A percentile compares a stretch with the other conserved stretches of the same genome.
Conservation (phyloP, 2,797 vertebrate genomes). For the Menidia menidia region DNA sequence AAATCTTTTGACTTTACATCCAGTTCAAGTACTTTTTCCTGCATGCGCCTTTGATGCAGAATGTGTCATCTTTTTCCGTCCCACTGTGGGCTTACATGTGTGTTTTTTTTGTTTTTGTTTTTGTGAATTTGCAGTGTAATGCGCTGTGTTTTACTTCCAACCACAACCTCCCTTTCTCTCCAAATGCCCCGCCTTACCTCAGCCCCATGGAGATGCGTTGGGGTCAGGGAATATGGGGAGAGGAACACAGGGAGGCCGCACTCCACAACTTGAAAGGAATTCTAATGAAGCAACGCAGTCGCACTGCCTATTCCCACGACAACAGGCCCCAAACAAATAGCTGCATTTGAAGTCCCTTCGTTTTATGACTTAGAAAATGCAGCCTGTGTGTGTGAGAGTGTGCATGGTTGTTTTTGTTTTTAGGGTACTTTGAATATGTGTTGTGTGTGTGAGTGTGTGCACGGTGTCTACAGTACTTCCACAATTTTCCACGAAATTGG, state of each 20-base stretch:
- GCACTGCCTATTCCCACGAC: slow-evolving; percentile 85
- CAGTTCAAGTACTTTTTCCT: slow-evolving; percentile 50
- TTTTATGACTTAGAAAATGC: slow-evolving; percentile 85
- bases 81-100: slow-evolving; percentile 25
- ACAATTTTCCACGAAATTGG: slow-evolving; percentile 61
- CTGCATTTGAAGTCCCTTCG: slow-evolving; percentile 88
- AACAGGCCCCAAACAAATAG: slow-evolving; percentile 89
- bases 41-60: slow-evolving; percentile 13
- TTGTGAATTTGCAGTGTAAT: slow-evolving; percentile 42
- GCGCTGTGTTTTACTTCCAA: slow-evolving; percentile 60
- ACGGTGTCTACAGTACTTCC: slow-evolving; percentile 50
- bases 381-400: slow-evolving; percentile 55
- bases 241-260: slow-evolving; percentile 85
- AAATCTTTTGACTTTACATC: slow-evolving; percentile 59
- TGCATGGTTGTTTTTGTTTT: slow-evolving; percentile 71
- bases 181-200: slow-evolving; percentile 79
- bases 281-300: slow-evolving; percentile 85
- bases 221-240: slow-evolving; percentile 87
- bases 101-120: slow-evolving; percentile 9
- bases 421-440: slow-evolving; percentile 60
- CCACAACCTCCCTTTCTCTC: slow-evolving; percentile 46
- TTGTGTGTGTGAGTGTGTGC: slow-evolving; percentile 25
- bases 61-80: slow-evolving; percentile 18
- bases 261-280: slow-evolving; percentile 88
- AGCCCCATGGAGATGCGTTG: slow-evolving; percentile 80